Evolutionary conservation across 1,140 invertebrate genomes (phyloP).

Genomic region (Diuraphis noxia): DNA sequence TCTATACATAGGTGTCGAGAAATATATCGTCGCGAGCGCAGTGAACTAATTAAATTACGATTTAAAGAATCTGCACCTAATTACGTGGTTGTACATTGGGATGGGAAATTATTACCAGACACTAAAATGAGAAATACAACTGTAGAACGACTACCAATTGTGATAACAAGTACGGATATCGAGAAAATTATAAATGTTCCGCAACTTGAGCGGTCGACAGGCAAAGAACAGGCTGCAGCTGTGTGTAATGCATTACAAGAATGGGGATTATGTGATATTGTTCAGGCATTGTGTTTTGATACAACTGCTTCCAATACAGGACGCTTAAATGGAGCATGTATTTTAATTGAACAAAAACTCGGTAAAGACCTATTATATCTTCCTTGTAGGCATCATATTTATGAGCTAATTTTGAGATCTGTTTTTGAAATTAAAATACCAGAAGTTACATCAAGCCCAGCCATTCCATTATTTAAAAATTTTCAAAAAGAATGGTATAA

Average conservation of each 20-base stretch:
- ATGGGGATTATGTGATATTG: slow-evolving; percentile 29
- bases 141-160: slow-evolving; percentile 46
- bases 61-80: slow-evolving; percentile 31
- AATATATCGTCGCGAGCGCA: slow-evolving; percentile 31
- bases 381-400: too few species aligned
- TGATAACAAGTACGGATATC: slow-evolving; percentile 39
- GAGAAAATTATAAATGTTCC: slow-evolving; percentile 47
- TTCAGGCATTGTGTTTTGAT: slow-evolving; percentile 55
- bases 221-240: too few species aligned
- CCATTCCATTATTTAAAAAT: too few species aligned
- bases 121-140: slow-evolving; percentile 28
- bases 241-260: too few species aligned
- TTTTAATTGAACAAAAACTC: slow-evolving; percentile 54
- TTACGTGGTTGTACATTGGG: slow-evolving; percentile 56
- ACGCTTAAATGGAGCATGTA: slow-evolving; percentile 54
- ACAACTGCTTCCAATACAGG: slow-evolving; percentile 56
- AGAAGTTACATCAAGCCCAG: too few species aligned
- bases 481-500: too few species aligned
- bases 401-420: too few species aligned
- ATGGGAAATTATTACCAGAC: slow-evolving; percentile 56
- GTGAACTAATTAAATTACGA: slow-evolving; percentile 37
- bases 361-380: slow-evolving; percentile 55
- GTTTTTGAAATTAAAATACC: too few species aligned
- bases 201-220: too few species aligned
- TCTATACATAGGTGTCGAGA: slow-evolving; percentile 55